Evolutionary conservation across 2,888 invertebrate species (phyloP).

Genomic region (Ochlodes sylvanus): DNA sequence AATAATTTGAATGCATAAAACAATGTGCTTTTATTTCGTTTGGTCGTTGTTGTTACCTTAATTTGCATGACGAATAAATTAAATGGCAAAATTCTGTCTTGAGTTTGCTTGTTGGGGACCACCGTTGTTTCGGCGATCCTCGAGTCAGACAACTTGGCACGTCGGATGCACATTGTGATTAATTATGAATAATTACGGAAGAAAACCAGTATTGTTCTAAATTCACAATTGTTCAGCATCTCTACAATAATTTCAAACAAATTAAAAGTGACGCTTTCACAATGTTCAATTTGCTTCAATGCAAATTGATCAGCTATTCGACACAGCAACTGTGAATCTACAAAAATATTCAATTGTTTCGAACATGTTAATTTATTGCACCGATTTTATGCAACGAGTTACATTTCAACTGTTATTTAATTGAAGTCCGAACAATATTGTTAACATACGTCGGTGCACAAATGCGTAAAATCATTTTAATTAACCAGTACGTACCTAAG

Average conservation of each 20-base stretch:
- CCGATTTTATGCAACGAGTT: conserved; percentile 59
- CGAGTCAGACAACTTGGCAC: conserved; percentile 41
- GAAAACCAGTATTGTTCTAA: conserved; percentile 19
- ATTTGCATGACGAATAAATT: conserved; percentile 40
- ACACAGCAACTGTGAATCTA: conserved; percentile 44
- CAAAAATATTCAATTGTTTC: conserved; percentile 51
- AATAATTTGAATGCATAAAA: conserved; percentile 11
- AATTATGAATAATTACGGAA: conserved; percentile 45
- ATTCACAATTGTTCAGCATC: conserved; percentile 16
- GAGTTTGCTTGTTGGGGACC: conserved; percentile 41
- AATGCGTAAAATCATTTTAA: conserved; percentile 20
- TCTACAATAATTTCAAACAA: conserved; percentile 3
- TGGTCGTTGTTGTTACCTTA: conserved; percentile 16
- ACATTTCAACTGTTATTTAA: conserved; percentile 60
- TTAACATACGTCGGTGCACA: conserved; percentile 38
- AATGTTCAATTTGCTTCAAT: conserved; percentile 16
- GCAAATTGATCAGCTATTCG: conserved; percentile 44
- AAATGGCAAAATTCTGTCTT: conserved; percentile 40
- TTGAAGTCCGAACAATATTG: conserved; percentile 59
- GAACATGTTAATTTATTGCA: conserved; percentile 53
- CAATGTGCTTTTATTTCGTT: conserved; percentile 24
- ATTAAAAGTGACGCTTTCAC: conserved; percentile 7
- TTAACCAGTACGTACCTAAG: conserved; percentile 10
- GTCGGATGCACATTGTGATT: conserved; percentile 44
- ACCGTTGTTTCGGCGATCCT: conserved; percentile 41